Evolutionary conservation across 2,797 vertebrate genomes (phyloP), one percentile per base, ranked within the genome.

Genomic region (Otolemur crassicaudatus): DNA sequence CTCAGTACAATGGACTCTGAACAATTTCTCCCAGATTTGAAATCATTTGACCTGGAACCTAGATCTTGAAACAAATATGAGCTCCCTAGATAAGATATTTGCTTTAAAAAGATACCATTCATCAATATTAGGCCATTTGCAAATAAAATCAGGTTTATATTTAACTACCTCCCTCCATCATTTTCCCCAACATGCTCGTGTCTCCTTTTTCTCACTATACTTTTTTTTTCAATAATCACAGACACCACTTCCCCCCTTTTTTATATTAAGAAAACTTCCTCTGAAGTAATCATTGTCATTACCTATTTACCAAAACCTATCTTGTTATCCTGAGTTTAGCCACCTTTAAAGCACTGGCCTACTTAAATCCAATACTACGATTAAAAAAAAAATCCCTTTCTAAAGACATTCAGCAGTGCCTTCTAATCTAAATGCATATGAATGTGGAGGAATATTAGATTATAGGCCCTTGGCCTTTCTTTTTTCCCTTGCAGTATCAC

Each of bases 61-160:
- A 93, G 95, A 97, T 95, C 93, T 94, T 96, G 95, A 97, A 96
- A 94, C 23, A 86, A 67, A 90, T 85, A 49, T 11, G 49, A 63
- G 20, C 73, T 92, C 63, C 72, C 17, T 72, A 79, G 53, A 88
- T 9, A 58, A 91, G 56, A 13, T 82, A 60, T 97, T 97, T 95
- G 73, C 75, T 96, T 89, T 94, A 81, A 25, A 29, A 95, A 43
- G n/a, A n/a, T 94, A 49, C 40, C 72, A 58, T 95, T 90, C 85
- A 84, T 93, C 85, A 81, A 85, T 75, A 97, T 80, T 27, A 96
- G 89, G 90, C 85, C 29, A 3, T 96, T 65, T 88, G 85, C 69
- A 96, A 94, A 94, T 81, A 94, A 88, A 92, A n/a, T 34, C 69
- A 34, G 82, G 90, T 95, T 97, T 86, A 96, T 95, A 49, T 87